These are phyloP conservation scores for Pseudochirops cupreus DNA, from an alignment of 2,797 vertebrate species.

Conservation along the genomic window DNA sequence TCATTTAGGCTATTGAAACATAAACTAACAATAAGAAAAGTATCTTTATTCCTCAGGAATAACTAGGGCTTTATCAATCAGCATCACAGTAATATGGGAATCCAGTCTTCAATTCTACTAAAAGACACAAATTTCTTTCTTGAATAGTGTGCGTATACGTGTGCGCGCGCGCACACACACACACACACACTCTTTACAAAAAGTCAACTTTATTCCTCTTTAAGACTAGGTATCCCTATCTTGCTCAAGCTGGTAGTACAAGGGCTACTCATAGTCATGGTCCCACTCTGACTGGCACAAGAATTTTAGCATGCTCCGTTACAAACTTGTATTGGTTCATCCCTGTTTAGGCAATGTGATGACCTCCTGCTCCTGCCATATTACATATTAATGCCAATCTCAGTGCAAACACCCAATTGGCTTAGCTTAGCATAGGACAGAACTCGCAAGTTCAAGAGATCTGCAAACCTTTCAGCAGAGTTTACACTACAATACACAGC, in stretches of 20 bases:
- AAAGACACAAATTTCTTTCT: background rate
- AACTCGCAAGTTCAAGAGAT: background rate
- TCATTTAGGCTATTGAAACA: background rate
- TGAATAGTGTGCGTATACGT: background rate
- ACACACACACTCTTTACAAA: background rate
- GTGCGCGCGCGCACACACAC: no score
- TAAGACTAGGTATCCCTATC: background rate
- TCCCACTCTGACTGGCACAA: background rate
- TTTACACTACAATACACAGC: background rate
- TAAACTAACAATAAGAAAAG: background rate
- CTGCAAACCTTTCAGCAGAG: background rate
- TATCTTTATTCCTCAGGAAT: background rate
- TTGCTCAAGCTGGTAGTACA: background rate
- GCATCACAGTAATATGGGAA: background rate
- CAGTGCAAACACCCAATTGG: background rate
- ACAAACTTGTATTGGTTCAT: background rate
- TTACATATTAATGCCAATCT: background rate
- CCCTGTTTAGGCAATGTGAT: background rate
- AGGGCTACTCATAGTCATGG: background rate
- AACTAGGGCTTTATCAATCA: background rate
- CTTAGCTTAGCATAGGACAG: background rate
- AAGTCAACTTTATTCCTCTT: background rate
- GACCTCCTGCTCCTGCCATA: background rate
- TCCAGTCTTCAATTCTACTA: background rate
- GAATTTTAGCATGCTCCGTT: background rate